Base-by-base conservation (phyloP, 2,113 vertebrate species). In the Misgurnus mizolepis region DNA sequence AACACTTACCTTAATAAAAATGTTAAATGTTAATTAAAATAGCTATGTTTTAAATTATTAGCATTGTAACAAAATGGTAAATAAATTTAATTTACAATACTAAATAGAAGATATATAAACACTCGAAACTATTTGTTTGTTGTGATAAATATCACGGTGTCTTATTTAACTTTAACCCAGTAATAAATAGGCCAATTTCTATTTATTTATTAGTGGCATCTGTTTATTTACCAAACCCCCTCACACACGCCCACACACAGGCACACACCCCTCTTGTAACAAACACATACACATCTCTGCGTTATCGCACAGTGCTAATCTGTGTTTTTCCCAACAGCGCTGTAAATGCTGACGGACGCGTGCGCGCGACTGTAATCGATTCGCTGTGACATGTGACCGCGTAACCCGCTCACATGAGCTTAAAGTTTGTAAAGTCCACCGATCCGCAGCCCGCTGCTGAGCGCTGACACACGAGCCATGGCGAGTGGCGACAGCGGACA, bases 371-470 rank as follows among this genome's bases (percentile, higher is more conserved):
- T 78, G 62, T 83, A 80, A 81, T 82, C 80, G 84, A 85, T 88
- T 87, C 85, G 86, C 79, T 58, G 62, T 82, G 88, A 85, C 92
- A 93, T 93, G 93, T 94, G 93, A 93, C 91, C 85, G 87, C 79
- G 82, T 89, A 85, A 89, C 78, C 83, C 66, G 88, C 91, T 93
- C 92, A 91, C 89, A 90, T 89, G 91, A 91, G 88, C 85, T 90
- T 89, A 89, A 85, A 76, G 82, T 87, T 86, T 87, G 90, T 88
- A 84, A 85, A 90, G 89, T 90, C 88, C 88, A 80, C 84, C 81
- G 86, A 84, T 91, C 87, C 79, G 27, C 27, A 87, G 86, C 87
- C 88, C 82, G 83, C 82, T 86, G 14, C 89, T 84, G 85, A 80
- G 85, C 86, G 14, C 89, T 84, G 85, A 80, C 86, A 89, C 85